Base-by-base conservation (phyloP, 2,888 invertebrate genomes). In the Melipona bicolor region DNA sequence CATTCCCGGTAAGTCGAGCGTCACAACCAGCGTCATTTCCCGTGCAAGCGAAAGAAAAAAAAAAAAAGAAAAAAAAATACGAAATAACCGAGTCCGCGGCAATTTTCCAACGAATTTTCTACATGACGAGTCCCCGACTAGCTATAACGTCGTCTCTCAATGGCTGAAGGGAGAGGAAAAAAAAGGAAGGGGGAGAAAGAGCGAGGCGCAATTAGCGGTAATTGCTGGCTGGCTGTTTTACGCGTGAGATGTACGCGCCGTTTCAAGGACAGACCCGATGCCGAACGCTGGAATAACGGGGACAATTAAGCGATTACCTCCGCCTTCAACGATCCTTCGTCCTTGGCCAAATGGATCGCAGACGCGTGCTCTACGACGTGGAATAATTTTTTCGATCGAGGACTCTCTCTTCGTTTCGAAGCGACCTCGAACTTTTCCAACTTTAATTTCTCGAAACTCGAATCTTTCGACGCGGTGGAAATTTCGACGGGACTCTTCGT, bases 1-100 rank as follows among this genome's bases (percentile, higher is more conserved):
- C 95, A 97, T 99, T 95, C 99, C 99, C 95, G 99, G 99, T 98
- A 95, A 95, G 94, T 73, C 32, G 62, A 67, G 4, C 49, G 61
- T 56, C 59, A 15, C 15, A 43, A 43, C 9, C 43, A 43, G 43
- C 49, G 21, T 2, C 9, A 2, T 50, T 50, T 43, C 24, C 43
- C 5, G 19, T 6, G 21, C 1, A 11, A 43, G 11, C 43, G 43
- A 43, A 43, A 43, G 43, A 9, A 9, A 43, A 1, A 4, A 43
- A 9, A 9, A 6, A 36, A 6, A 36, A 5, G n/a, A 64, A 65
- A 65, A 21, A 21, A 32, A 32, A 32, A 4, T 21, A 32, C 21
- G 36, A 1, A 15, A 4, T 15, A 36, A 21, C 9, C 11, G 36
- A 36, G 19, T 5, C 64, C 64, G 5, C 64, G 24, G 43, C 69